Evolutionary conservation across 2,888 invertebrate species (phyloP), one percentile per base, ranked within the genome.

Genomic region (Sinohyriopsis cumingii): DNA sequence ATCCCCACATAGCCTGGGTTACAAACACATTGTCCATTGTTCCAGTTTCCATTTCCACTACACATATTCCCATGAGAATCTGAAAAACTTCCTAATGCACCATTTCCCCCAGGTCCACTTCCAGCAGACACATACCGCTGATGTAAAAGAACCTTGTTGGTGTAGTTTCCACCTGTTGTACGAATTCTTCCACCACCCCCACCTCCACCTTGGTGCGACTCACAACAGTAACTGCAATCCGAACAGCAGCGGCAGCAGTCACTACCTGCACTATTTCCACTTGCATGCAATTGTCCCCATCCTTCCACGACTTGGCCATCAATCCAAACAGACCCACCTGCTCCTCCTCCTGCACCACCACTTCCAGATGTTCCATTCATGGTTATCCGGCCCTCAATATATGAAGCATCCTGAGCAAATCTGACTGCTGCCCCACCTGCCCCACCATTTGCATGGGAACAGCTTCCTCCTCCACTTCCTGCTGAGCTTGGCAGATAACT

Each of bases 271-370:
- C 63, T 24, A 4, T 82, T 83, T 55, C 85, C 85, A 61, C 61
- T 67, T 1, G 80, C 80, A 53, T 64, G 45, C 9, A 82, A 25
- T 18, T 15, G 33, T 12, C 85, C 85, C 81, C 85, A 81, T 4
- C 85, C 85, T 65, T 84, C 80, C 12, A 83, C 63, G 20, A 78
- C 66, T 20, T 80, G 71, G n/a, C 73, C 75, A 63, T 85, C 84
- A 19, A 84, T n/a, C 85, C 85, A 85, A 18, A 84, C 63, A 45
- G 82, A 71, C 3, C 85, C 85, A 19, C 85, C 84, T 62, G 79
- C 80, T 18, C 85, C 84, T 56, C 83, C 84, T 28, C 84, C 84
- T 45, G 72, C 79, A 6, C 80, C 84, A n/a, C 73, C 68, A 22
- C n/a, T 22, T 25, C 75, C 73, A 18, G 55, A 33, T 12, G 56